phyloP scores from a whole-genome alignment of 2,113 vertebrate species.

The Geococcyx californianus region DNA sequence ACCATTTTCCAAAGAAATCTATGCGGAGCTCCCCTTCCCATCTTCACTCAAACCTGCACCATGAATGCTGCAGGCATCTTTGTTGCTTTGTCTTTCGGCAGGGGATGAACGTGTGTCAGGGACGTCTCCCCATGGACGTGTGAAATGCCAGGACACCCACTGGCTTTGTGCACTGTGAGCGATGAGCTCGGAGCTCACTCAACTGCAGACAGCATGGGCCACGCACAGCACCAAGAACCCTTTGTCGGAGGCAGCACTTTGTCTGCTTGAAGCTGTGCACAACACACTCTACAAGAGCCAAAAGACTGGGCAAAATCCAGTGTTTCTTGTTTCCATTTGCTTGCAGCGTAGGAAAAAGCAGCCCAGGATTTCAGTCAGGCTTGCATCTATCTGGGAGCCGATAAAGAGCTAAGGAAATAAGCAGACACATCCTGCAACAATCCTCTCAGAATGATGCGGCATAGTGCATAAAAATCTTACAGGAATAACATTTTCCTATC shows the following conservation, averaged over 20 bases:
- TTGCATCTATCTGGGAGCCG: not conserved
- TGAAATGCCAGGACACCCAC: accelerated
- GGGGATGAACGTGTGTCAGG: accelerated
- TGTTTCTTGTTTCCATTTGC: not conserved
- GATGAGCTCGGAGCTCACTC: accelerated
- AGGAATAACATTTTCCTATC: not conserved
- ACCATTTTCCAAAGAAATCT: not conserved
- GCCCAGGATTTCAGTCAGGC: not conserved
- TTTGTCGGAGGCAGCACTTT: not conserved
- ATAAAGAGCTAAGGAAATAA: not conserved
- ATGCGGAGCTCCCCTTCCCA: accelerated
- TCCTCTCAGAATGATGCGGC: accelerated
- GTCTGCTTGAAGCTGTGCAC: not conserved
- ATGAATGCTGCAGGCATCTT: accelerated
- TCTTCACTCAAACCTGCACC: not conserved
- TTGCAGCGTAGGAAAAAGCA: not conserved
- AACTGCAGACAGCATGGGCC: accelerated
- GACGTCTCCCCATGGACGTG: accelerated
- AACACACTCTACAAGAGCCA: not conserved
- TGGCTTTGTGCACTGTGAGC: accelerated
- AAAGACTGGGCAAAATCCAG: accelerated
- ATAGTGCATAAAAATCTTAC: not conserved
- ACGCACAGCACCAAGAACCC: accelerated
- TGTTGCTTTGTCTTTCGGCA: not conserved
- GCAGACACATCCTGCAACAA: not conserved